These are phyloP conservation scores for Dromaius novaehollandiae DNA, from an alignment of 2,113 vertebrate genomes.

Conservation along the genomic window DNA sequence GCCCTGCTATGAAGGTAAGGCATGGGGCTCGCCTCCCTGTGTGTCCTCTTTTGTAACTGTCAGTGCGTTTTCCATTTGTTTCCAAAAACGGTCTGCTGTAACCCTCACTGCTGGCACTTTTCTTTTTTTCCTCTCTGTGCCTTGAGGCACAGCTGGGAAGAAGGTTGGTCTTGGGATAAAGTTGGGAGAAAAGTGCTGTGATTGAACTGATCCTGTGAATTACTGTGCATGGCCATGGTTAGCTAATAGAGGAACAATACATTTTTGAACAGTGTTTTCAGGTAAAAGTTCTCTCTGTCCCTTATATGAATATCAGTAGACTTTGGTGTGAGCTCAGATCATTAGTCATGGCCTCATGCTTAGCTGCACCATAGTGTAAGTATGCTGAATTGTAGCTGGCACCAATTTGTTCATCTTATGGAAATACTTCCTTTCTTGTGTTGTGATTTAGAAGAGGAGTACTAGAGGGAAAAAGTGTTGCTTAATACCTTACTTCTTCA, in stretches of 20 bases:
- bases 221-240: not conserved
- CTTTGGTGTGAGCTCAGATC: not conserved
- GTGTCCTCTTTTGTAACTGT: not conserved
- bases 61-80: not conserved
- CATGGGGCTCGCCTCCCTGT: not conserved
- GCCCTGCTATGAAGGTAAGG: constrained; percentile 96
- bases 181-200: not conserved
- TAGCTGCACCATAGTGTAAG: not conserved
- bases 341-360: not conserved
- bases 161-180: not conserved
- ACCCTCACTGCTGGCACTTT: not conserved
- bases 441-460: not conserved
- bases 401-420: not conserved
- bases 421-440: not conserved
- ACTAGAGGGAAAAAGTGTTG: not conserved
- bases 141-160: rapidly evolving
- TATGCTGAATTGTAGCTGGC: not conserved
- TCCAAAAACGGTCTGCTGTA: not conserved
- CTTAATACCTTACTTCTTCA: not conserved
- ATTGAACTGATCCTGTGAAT: not conserved
- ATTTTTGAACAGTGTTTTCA: not conserved
- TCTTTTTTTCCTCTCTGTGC: not conserved
- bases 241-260: not conserved
- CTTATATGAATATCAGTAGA: not conserved
- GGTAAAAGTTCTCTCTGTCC: not conserved